phyloP scores from a whole-genome alignment of 2,888 invertebrate species.

The Psylliodes chrysocephalus region DNA sequence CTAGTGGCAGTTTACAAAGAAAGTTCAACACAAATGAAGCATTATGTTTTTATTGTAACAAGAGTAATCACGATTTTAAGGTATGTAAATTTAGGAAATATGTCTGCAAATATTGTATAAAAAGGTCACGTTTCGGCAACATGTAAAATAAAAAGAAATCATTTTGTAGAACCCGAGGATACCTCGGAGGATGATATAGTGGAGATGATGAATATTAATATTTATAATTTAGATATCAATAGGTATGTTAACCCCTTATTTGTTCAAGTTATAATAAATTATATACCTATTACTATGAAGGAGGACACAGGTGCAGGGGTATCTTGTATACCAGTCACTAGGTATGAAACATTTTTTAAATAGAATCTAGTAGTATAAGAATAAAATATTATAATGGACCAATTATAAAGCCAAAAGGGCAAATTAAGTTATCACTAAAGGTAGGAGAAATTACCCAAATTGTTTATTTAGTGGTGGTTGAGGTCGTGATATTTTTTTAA shows the following conservation, averaged over 20 bases:
- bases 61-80: constrained; percentile 10
- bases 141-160: constrained; percentile 13
- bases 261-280: constrained; percentile 4
- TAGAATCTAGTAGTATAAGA: neutral
- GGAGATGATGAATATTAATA: constrained; percentile 2
- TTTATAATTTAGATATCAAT: neutral
- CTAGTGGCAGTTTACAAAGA: too few relatives aligned
- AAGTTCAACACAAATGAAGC: too few relatives aligned
- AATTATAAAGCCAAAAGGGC: constrained; percentile 22
- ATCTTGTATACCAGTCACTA: constrained; percentile 15
- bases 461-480: too few relatives aligned
- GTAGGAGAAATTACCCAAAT: neutral
- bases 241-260: constrained; percentile 4
- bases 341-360: constrained; percentile 9
- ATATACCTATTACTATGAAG: neutral
- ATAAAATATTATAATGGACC: constrained; percentile 25
- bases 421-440: constrained; percentile 15
- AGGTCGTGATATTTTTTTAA: too few relatives aligned
- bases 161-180: constrained; percentile 12
- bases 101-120: constrained; percentile 20
- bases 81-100: constrained; percentile 13
- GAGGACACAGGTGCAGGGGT: constrained; percentile 24
- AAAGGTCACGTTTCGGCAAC: constrained; percentile 16
- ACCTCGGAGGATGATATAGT: neutral
- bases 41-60: constrained; percentile 4